Evolutionary conservation across 2,888 invertebrate genomes (phyloP).

Genomic region (Taphrorychus bicolor): DNA sequence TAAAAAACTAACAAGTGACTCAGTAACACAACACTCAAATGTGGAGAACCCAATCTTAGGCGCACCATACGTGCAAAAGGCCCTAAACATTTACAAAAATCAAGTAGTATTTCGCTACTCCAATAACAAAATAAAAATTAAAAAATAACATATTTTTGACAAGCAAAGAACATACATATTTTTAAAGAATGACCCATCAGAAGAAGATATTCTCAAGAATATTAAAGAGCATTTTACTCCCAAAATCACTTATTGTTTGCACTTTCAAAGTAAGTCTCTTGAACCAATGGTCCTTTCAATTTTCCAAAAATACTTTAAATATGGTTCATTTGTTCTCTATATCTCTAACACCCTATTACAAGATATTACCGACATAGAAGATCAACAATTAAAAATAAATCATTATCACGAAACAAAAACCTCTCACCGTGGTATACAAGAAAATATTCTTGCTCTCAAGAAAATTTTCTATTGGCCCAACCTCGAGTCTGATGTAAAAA

Average conservation of each 20-base stretch:
- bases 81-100: not conserved
- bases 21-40: no score
- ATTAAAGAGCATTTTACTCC: conserved; percentile 13
- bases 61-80: not conserved
- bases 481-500: no score
- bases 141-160: conserved; percentile 3
- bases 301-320: no score
- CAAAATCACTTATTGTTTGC: conserved; percentile 3
- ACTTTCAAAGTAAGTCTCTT: conserved; percentile 10
- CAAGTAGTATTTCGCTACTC: not conserved
- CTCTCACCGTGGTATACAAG: no score
- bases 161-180: conserved; percentile 7
- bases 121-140: not conserved
- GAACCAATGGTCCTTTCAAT: conserved; percentile 17
- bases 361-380: no score
- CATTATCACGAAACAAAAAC: no score
- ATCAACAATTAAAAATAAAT: no score
- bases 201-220: conserved; percentile 8
- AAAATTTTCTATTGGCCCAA: no score
- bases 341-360: no score
- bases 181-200: conserved; percentile 7
- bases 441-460: no score
- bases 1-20: no score
- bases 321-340: no score
- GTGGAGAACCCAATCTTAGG: not conserved